These are phyloP conservation scores for Xestoiulus laeticollis DNA, from an alignment of 2,888 invertebrate species.

Conservation along the genomic window DNA sequence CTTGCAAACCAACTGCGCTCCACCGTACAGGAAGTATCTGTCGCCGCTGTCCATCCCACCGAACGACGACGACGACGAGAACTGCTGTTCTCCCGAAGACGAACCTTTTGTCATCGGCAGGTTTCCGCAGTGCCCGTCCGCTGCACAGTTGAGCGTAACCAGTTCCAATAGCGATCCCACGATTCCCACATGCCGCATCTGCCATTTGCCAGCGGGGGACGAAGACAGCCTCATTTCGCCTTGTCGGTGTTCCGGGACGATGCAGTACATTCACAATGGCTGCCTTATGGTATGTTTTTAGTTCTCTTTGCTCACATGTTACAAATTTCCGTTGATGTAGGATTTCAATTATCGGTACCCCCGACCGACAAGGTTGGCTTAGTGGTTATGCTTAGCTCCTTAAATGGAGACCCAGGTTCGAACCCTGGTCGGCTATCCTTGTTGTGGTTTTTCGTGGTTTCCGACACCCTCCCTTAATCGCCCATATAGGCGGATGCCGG, in stretches of 20 bases:
- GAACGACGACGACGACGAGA: conserved; percentile 44
- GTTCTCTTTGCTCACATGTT: not conserved
- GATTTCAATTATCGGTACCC: not conserved
- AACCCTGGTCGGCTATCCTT: no score
- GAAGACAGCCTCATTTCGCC: conserved; percentile 66
- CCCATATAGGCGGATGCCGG: no score
- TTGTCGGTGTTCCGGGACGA: conserved; percentile 68
- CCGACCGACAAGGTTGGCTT: no score
- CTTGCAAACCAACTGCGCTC: not conserved
- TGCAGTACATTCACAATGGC: conserved; percentile 67
- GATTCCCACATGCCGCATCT: conserved; percentile 67
- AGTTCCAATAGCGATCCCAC: conserved; percentile 54
- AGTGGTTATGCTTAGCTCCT: no score
- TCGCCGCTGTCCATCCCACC: conserved; percentile 17
- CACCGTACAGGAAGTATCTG: not conserved
- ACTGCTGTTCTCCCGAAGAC: conserved; percentile 43
- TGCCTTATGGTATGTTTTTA: conserved; percentile 65
- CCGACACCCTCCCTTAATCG: no score
- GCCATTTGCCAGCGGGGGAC: conserved; percentile 64
- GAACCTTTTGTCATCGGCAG: not conserved
- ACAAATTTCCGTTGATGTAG: not conserved
- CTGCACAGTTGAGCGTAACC: conserved; percentile 46
- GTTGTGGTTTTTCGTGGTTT: no score
- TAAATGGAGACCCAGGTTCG: no score
- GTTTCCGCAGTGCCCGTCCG: conserved; percentile 46